Conservation (phyloP, 2,797 vertebrate genomes). For the Schizopygopsis malacanthus region DNA sequence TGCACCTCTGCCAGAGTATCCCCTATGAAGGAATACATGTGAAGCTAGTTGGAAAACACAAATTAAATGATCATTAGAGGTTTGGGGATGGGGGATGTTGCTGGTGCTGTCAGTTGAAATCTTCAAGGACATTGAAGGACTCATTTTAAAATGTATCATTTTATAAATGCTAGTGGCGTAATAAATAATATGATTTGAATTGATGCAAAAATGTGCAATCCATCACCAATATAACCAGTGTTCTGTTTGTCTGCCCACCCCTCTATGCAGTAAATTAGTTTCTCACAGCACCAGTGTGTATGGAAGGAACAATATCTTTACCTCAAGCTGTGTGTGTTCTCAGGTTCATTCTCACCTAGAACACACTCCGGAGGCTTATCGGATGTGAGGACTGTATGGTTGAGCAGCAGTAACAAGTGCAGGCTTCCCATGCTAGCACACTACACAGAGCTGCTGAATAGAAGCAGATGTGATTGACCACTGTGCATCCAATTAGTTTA, state of each 20-base stretch:
- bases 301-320: slow-evolving; percentile 34
- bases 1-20: not conserved
- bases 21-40: not conserved
- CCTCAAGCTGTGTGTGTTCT: slow-evolving; percentile 35
- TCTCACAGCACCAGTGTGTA: slow-evolving; percentile 24
- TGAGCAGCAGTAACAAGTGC: slow-evolving; percentile 28
- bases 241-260: slow-evolving; percentile 23
- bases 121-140: not conserved
- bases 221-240: slow-evolving; percentile 8
- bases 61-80: not conserved
- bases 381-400: slow-evolving; percentile 33
- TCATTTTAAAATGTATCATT: not conserved
- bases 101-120: slow-evolving; percentile 9
- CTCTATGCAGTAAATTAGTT: slow-evolving; percentile 40
- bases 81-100: not conserved
- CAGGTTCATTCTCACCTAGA: slow-evolving; percentile 45
- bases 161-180: slow-evolving; percentile 1
- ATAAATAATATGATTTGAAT: slow-evolving; percentile 6
- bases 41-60: not conserved
- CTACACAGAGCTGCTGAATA: slow-evolving; percentile 12
- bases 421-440: not conserved
- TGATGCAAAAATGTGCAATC: slow-evolving; percentile 4
- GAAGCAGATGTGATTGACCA: slow-evolving; percentile 34
- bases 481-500: slow-evolving; percentile 39
- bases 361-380: slow-evolving; percentile 30